Conservation (phyloP, 35 echinoderm and acorn worm species). For the Patiria miniata region DNA sequence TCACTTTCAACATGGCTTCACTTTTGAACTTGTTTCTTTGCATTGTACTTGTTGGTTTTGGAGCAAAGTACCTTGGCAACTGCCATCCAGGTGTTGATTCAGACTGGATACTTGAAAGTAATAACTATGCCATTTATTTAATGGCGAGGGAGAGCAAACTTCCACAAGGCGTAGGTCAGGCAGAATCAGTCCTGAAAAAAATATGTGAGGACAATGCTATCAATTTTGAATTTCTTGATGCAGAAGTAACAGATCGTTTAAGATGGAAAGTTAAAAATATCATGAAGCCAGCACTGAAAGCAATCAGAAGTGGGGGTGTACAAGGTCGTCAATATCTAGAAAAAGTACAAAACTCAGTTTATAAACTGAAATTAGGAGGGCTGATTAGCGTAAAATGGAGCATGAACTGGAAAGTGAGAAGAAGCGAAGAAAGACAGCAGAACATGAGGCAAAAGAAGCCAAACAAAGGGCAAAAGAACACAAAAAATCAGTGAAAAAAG, state of each 20-base stretch:
- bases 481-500: not conserved
- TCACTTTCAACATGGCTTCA: not conserved
- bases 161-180: not conserved
- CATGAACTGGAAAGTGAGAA: conserved; percentile 38
- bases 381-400: conserved; percentile 17
- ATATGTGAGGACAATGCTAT: not conserved
- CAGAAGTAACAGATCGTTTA: not conserved
- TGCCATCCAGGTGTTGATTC: not conserved
- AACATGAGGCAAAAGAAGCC: not conserved
- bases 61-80: not conserved
- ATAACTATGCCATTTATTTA: not conserved
- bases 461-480: not conserved
- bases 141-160: not conserved
- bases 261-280: not conserved
- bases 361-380: conserved; percentile 21
- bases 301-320: not conserved
- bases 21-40: not conserved
- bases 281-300: not conserved
- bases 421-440: conserved; percentile 17
- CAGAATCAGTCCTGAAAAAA: not conserved
- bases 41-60: not conserved
- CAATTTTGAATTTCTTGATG: not conserved
- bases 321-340: not conserved
- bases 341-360: not conserved
- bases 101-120: not conserved